Conservation (phyloP, 2,888 invertebrate species). For the Drosophila basisetae region DNA sequence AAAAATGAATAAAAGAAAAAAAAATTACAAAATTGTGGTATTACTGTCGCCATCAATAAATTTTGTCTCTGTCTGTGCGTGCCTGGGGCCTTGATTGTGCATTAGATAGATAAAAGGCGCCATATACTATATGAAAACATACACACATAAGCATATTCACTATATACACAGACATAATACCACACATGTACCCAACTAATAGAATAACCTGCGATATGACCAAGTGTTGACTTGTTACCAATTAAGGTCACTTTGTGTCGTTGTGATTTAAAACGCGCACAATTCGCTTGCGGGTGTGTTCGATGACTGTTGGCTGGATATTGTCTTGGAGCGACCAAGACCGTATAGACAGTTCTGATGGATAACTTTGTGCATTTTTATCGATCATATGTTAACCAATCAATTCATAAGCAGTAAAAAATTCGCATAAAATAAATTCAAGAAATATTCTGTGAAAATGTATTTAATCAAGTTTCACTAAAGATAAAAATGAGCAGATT, state of each 20-base stretch:
- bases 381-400: neutral
- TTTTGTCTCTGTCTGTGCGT: slow-evolving; percentile 57
- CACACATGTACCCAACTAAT: slow-evolving; percentile 42
- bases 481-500: neutral
- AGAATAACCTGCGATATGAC: slow-evolving; percentile 64
- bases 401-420: neutral
- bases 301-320: slow-evolving; percentile 2
- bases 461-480: neutral
- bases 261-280: slow-evolving; percentile 31
- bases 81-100: slow-evolving; percentile 76
- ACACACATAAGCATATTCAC: slow-evolving; percentile 10
- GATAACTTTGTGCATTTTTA: neutral
- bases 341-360: neutral
- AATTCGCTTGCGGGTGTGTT: slow-evolving; percentile 34
- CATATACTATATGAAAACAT: slow-evolving; percentile 13
- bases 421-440: neutral
- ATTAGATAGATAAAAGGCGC: slow-evolving; percentile 74
- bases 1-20: slow-evolving; percentile 10
- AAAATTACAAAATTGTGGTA: slow-evolving; percentile 59
- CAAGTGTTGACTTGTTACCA: slow-evolving; percentile 74
- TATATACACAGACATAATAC: slow-evolving; percentile 3
- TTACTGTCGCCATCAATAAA: slow-evolving; percentile 80
- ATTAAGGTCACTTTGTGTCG: slow-evolving; percentile 71
- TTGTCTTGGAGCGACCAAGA: slow-evolving; percentile 30
- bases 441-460: neutral